These are phyloP conservation scores for Thamnophis sirtalis DNA, from an alignment of 2,113 vertebrate species.

Conservation along the genomic window DNA sequence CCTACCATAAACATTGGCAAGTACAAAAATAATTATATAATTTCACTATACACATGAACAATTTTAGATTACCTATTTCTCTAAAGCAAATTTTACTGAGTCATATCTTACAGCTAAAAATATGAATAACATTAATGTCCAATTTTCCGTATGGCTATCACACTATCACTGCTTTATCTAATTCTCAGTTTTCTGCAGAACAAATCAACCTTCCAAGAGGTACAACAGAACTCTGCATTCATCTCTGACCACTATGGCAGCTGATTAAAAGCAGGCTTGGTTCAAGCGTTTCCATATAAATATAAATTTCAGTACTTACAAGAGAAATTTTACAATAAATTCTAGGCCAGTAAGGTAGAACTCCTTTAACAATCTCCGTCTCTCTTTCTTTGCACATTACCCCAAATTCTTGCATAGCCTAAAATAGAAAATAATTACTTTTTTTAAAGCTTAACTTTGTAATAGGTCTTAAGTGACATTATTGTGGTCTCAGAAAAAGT, in stretches of 20 bases:
- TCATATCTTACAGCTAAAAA: background rate
- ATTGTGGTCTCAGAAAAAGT: background rate
- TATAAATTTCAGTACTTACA: slow-evolving; percentile 69
- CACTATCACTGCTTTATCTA: background rate
- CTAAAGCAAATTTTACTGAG: background rate
- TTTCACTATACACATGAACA: background rate
- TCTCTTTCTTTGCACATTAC: slow-evolving; percentile 91
- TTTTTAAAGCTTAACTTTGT: background rate
- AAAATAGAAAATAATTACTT: slow-evolving; percentile 37
- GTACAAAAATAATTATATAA: background rate
- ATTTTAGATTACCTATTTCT: background rate
- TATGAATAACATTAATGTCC: background rate
- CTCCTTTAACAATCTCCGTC: slow-evolving; percentile 87
- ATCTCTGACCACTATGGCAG: background rate
- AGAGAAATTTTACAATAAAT: slow-evolving; percentile 96
- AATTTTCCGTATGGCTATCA: background rate
- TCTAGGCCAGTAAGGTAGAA: slow-evolving; percentile 96
- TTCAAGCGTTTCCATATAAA: background rate
- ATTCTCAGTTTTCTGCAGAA: slow-evolving; percentile 3
- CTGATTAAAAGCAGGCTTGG: background rate
- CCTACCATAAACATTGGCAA: slow-evolving; percentile 64
- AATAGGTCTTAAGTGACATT: background rate
- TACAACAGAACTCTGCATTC: background rate
- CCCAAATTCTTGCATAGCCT: slow-evolving; percentile 97
- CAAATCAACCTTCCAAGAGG: background rate